Percentiles rank a stretch among this genome's conserved stretches.
These are phyloP conservation scores for Choreutis nemorana DNA, from an alignment of 2,888 invertebrate species.

Conservation along the genomic window DNA sequence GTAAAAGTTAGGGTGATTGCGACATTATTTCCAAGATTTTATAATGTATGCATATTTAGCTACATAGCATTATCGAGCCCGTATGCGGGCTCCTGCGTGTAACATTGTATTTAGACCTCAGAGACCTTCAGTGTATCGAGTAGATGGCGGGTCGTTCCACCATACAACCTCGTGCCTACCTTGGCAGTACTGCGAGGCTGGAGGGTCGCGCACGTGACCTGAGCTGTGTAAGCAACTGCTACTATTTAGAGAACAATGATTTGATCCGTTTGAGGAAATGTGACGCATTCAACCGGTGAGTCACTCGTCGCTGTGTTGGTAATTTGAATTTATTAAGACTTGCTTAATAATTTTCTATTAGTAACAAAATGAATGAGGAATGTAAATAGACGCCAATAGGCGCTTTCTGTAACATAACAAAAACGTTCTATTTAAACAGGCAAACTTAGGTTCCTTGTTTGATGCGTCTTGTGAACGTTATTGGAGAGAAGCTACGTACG, in stretches of 20 bases:
- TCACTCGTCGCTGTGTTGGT: too few relatives aligned
- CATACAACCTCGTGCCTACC: slow-evolving; percentile 1
- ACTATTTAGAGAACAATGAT: slow-evolving; percentile 9
- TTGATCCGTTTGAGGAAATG: slow-evolving; percentile 6
- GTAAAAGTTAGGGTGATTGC: slow-evolving; percentile 52
- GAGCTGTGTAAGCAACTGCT: slow-evolving; percentile 2
- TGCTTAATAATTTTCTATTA: too few relatives aligned
- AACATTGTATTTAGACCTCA: slow-evolving; percentile 50
- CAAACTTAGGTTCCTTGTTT: too few relatives aligned
- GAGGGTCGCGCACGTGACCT: slow-evolving; percentile 3
- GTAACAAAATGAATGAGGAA: too few relatives aligned
- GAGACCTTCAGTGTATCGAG: slow-evolving; percentile 19
- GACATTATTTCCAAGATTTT: slow-evolving; percentile 34
- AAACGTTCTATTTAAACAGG: too few relatives aligned
- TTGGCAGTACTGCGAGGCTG: slow-evolving; percentile 1
- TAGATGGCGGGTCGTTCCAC: slow-evolving; percentile 10
- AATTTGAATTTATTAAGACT: too few relatives aligned
- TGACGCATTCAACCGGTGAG: slow-evolving; percentile 10
- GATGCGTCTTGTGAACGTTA: too few relatives aligned
- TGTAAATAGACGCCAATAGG: too few relatives aligned
- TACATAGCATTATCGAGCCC: slow-evolving; percentile 22
- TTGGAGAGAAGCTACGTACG: too few relatives aligned
- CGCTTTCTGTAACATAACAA: too few relatives aligned
- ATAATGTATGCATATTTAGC: too few relatives aligned
- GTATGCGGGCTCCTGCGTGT: slow-evolving; percentile 33